A percentile compares a stretch with the other conserved stretches of the same genome.
These are phyloP conservation scores for Hipposideros armiger DNA, from an alignment of 2,113 vertebrate species.

Conservation along the genomic window DNA sequence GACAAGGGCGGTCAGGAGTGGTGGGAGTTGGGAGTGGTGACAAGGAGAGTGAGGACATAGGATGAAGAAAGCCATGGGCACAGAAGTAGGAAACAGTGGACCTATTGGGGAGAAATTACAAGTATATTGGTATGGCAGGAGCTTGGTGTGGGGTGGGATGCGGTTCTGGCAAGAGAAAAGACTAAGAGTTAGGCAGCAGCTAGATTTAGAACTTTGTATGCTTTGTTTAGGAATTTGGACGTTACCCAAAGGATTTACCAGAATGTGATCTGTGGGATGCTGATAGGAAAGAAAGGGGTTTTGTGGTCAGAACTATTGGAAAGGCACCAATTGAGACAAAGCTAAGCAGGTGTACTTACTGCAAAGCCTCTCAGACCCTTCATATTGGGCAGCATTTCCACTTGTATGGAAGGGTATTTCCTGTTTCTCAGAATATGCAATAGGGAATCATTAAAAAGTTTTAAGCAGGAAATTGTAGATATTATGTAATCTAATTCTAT, in stretches of 20 bases:
- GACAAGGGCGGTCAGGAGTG: neutral
- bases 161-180: neutral
- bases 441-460: neutral
- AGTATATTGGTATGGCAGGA: neutral
- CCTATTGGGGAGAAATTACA: neutral
- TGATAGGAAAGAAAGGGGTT: slow-evolving; percentile 5
- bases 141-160: neutral
- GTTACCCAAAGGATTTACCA: slow-evolving; percentile 33
- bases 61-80: neutral
- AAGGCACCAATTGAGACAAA: neutral
- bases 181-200: neutral
- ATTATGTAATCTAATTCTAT: slow-evolving; percentile 14
- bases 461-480: neutral
- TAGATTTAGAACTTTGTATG: neutral
- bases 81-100: neutral
- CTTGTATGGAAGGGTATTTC: neutral
- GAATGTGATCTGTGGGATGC: slow-evolving; percentile 17
- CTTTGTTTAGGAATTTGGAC: slow-evolving; percentile 40
- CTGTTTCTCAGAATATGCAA: neutral
- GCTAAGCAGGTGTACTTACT: neutral
- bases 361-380: neutral
- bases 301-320: slow-evolving; percentile 17
- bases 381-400: neutral
- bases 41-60: neutral
- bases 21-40: neutral